Conservation (phyloP, 2,888 invertebrate species). For the Eupithecia insigniata region DNA sequence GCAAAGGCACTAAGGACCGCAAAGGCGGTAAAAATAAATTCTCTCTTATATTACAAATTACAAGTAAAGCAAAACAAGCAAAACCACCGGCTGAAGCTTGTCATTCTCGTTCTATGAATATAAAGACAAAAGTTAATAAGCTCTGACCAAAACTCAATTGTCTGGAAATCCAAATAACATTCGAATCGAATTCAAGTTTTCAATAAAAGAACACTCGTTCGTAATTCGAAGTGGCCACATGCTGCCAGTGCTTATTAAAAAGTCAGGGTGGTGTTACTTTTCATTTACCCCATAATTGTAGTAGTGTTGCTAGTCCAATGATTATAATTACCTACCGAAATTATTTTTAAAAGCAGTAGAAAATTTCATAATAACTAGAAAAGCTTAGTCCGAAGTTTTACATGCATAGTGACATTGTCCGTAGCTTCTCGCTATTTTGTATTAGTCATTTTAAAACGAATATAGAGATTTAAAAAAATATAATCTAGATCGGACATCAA, state of each 20-base stretch:
- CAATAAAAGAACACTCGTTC: conserved; percentile 26
- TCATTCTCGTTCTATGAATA: background rate
- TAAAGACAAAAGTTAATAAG: background rate
- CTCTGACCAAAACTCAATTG: conserved; percentile 17
- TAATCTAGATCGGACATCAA: too few relatives aligned
- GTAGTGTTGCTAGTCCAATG: conserved; percentile 26
- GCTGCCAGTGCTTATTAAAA: conserved; percentile 69
- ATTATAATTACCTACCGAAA: background rate
- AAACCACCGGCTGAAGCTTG: background rate
- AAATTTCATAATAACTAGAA: background rate
- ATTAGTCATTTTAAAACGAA: too few relatives aligned
- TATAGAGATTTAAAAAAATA: too few relatives aligned
- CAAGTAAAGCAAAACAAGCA: background rate
- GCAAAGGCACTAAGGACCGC: too few relatives aligned
- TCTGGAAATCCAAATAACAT: conserved; percentile 19
- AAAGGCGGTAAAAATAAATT: too few relatives aligned
- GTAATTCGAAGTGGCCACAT: conserved; percentile 63
- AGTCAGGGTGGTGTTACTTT: conserved; percentile 46
- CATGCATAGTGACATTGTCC: too few relatives aligned
- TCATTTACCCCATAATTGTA: conserved; percentile 21
- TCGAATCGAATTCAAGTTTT: conserved; percentile 21
- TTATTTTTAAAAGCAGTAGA: background rate
- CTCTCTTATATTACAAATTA: background rate
- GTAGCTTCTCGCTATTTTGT: too few relatives aligned
- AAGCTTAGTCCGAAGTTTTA: too few relatives aligned